phyloP scores from a whole-genome alignment of 92 coral and sea anemone species.

The Plumapathes pennacea region DNA sequence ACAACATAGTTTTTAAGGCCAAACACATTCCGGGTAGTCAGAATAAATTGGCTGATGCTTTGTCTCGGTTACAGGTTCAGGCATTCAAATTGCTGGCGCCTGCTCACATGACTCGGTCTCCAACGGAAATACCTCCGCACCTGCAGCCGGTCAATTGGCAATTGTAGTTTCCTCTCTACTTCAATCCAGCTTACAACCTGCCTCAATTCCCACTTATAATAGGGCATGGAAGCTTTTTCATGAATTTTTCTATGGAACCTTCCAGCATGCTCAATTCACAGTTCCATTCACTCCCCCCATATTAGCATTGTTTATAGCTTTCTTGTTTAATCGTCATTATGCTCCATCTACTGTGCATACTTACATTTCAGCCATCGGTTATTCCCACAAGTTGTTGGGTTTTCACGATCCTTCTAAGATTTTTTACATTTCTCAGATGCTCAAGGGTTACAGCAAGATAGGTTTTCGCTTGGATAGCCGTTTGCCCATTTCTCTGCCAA shows the following conservation, averaged over 20 bases:
- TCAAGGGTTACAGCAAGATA: conserved; percentile 55
- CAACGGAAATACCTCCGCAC: conserved; percentile 3
- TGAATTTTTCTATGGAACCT: conserved; percentile 3
- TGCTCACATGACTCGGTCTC: neutral
- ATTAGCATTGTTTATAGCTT: conserved; percentile 46
- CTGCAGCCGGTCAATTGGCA: conserved; percentile 23
- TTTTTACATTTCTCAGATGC: conserved; percentile 51
- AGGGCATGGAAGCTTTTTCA: conserved; percentile 48
- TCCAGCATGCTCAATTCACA: neutral
- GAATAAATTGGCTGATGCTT: conserved; percentile 14
- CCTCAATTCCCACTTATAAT: conserved; percentile 40
- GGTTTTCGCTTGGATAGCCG: conserved; percentile 20
- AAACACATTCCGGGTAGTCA: conserved; percentile 8
- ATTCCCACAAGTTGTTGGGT: conserved; percentile 34
- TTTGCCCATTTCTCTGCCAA: neutral
- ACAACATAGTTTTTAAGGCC: conserved; percentile 13
- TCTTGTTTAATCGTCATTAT: conserved; percentile 25
- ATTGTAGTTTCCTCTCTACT: conserved; percentile 9
- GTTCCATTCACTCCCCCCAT: conserved; percentile 36
- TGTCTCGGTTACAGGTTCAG: conserved; percentile 10
- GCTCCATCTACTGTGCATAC: conserved; percentile 39
- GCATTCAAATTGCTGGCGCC: conserved; percentile 15
- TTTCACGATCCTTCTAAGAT: conserved; percentile 29
- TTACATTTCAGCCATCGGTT: conserved; percentile 34
- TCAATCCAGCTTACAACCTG: conserved; percentile 41